Evolutionary conservation across 2,113 vertebrate genomes (phyloP), one percentile per base, ranked within the genome.

Genomic region (Promerops cafer): DNA sequence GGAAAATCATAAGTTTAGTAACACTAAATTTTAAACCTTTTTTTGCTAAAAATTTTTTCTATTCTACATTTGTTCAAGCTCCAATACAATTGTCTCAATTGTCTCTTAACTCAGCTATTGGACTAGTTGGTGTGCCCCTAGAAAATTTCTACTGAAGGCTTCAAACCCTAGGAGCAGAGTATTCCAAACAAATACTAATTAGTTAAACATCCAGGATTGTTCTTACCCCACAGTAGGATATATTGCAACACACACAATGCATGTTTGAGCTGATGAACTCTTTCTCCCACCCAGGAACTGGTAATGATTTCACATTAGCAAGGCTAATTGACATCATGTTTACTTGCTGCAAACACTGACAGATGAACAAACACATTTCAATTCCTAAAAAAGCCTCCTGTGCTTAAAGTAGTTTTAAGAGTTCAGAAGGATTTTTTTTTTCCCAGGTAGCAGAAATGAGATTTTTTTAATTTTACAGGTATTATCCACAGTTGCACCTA

Each of bases 321-420:
- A 94, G 79, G 85, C 90, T 97, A 96, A 97, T 97, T 96, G 94
- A 94, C 90, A 97, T 88, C 39, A 61, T 95, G 95, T 96, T 97
- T 97, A 95, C 92, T 90, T 88, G 71, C 90, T 97, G 79, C 75
- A 95, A 95, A 96, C 92, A 92, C 9, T 88, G 85, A 85, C 89
- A 95, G 82, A 93, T 93, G 93, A 96, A 89, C 88, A 94, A 96
- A 94, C 82, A 94, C 87, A 86, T 93, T 94, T 81, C 71, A 88
- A 83, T 90, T 90, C 76, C 87, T 94, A 81, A 92, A 94, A 93
- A 85, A 59, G 4, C 35, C 31, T 93, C 64, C 78, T 54, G 22
- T 95, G 42, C 63, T 92, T 90, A 83, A 93, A 96, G 88, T 74
- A 88, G 56, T 59, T 90, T 90, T 81, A 95, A 66, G 71, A 45